Percentiles rank a stretch among this genome's conserved stretches.
phyloP scores from a whole-genome alignment of 2,888 invertebrate species.

The Choreutis nemorana region DNA sequence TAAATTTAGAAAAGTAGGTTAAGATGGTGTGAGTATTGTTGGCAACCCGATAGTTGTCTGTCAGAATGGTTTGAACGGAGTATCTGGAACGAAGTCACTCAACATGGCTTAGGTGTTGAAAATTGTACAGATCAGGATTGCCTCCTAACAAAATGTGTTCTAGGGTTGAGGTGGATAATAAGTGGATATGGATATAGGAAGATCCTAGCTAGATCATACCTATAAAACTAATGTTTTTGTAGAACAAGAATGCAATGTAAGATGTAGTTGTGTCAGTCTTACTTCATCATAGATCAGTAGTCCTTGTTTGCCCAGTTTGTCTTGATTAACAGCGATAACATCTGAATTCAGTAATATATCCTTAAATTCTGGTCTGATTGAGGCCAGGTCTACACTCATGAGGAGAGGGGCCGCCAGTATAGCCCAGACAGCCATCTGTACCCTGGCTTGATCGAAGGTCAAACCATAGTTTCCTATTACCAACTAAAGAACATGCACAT shows the following conservation, averaged over 20 bases:
- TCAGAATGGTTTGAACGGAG: too few relatives aligned
- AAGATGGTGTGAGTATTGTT: too few relatives aligned
- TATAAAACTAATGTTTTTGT: too few relatives aligned
- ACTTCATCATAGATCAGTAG: conserved; percentile 35
- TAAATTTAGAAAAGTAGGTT: too few relatives aligned
- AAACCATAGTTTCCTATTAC: conserved; percentile 67
- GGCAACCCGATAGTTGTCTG: too few relatives aligned
- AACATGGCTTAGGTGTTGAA: too few relatives aligned
- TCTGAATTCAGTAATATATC: conserved; percentile 67
- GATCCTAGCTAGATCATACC: conserved; percentile 3
- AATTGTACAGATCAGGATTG: too few relatives aligned
- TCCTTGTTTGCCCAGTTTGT: conserved; percentile 70
- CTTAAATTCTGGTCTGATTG: conserved; percentile 62
- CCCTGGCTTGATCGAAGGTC: conserved; percentile 67
- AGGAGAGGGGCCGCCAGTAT: conserved; percentile 73
- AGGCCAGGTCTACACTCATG: conserved; percentile 70
- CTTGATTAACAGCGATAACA: conserved; percentile 72
- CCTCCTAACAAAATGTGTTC: too few relatives aligned
- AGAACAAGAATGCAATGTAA: conserved; percentile 13
- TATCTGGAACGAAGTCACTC: too few relatives aligned
- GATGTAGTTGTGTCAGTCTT: conserved; percentile 6
- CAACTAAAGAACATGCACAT: too few relatives aligned
- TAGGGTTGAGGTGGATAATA: too few relatives aligned
- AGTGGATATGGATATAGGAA: background rate
- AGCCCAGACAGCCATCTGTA: conserved; percentile 78